phyloP scores from a whole-genome alignment of 2,888 invertebrate genomes.

The Mantis religiosa region DNA sequence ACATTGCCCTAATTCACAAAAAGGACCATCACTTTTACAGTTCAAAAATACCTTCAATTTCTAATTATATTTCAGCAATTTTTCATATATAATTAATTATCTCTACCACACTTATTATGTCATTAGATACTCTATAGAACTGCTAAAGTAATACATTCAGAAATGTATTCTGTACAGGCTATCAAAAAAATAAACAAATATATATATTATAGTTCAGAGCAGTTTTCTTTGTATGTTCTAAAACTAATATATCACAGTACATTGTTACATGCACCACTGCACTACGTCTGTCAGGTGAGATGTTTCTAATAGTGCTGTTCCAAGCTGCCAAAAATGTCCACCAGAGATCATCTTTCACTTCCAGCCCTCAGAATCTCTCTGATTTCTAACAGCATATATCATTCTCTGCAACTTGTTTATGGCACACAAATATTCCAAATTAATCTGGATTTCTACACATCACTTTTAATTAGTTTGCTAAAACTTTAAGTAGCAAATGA shows the following conservation, averaged over 20 bases:
- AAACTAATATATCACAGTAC: not conserved
- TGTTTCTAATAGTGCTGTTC: not conserved
- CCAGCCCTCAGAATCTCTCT: not conserved
- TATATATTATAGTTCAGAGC: not conserved
- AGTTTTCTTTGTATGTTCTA: not conserved
- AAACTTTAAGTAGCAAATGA: not conserved
- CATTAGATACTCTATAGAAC: not conserved
- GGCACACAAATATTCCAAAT: not conserved
- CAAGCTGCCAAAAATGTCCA: not conserved
- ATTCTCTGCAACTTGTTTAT: not conserved
- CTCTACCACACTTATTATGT: not conserved
- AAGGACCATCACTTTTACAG: not conserved
- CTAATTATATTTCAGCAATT: not conserved
- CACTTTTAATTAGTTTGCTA: not conserved
- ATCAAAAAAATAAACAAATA: not conserved
- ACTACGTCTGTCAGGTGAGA: not conserved
- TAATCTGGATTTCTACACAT: not conserved
- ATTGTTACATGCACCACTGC: not conserved
- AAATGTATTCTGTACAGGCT: not conserved
- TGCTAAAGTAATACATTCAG: not conserved
- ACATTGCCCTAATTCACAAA: not conserved
- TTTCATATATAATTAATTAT: not conserved
- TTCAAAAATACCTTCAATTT: not conserved
- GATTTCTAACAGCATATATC: not conserved
- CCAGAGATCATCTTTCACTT: not conserved